Conservation (phyloP, 2,888 invertebrate genomes). For the Thelaira solivaga region DNA sequence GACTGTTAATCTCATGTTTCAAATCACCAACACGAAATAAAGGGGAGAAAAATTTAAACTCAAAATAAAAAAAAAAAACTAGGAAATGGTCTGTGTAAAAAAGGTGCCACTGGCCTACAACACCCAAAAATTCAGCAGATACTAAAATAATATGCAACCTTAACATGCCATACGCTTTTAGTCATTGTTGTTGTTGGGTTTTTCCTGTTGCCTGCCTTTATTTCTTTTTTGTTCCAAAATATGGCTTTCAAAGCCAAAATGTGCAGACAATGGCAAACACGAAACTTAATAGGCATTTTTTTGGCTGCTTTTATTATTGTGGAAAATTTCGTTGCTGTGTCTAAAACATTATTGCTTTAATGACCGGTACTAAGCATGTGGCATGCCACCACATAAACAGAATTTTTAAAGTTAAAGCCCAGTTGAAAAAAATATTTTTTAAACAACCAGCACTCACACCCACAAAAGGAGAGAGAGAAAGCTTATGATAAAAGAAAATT, state of each 20-base stretch:
- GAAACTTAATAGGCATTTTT: conserved; percentile 10
- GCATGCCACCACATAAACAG: conserved; percentile 38
- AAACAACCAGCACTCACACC: not conserved
- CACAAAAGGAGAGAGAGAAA: too few species aligned
- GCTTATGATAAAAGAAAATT: too few species aligned
- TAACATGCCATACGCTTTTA: conserved; percentile 40
- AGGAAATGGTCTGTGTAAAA: conserved; percentile 26
- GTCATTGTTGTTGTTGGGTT: not conserved
- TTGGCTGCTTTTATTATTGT: conserved; percentile 2
- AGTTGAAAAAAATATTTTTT: not conserved
- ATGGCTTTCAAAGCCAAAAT: not conserved
- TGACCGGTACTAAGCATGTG: conserved; percentile 32
- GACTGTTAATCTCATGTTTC: conserved; percentile 50
- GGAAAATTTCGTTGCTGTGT: not conserved
- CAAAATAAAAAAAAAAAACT: conserved; percentile 8
- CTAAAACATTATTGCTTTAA: conserved; percentile 30
- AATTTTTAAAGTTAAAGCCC: not conserved
- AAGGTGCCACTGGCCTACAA: conserved; percentile 57
- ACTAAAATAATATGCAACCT: conserved; percentile 34
- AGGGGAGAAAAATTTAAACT: not conserved
- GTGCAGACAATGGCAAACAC: conserved; percentile 5
- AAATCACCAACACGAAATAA: conserved; percentile 37
- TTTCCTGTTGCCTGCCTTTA: not conserved
- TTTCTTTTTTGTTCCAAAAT: too few species aligned
- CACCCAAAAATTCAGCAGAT: conserved; percentile 41